Evolutionary conservation across 2,797 vertebrate genomes (phyloP).

Genomic region (Danio jaintianensis): DNA sequence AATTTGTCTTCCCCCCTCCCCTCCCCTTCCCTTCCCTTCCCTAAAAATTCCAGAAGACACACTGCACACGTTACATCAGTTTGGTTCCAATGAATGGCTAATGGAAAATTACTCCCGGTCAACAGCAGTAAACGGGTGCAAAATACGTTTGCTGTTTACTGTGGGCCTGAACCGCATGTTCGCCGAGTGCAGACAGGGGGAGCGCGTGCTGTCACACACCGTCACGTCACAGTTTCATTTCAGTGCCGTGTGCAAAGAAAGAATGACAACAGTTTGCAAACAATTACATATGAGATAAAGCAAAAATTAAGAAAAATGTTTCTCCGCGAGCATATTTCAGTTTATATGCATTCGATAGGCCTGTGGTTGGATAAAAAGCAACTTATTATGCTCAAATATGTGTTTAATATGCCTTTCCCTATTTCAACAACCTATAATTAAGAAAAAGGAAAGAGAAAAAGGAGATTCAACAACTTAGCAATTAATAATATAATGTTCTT

Average conservation of each 20-base stretch:
- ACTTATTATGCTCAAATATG: background rate
- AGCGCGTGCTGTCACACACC: background rate
- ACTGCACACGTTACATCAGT: conserved; percentile 18
- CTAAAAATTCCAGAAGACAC: background rate
- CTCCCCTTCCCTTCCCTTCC: too few species aligned
- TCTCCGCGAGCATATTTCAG: background rate
- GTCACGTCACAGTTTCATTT: background rate
- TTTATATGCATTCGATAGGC: background rate
- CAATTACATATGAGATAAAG: background rate
- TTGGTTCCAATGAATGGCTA: background rate
- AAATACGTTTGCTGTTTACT: conserved; percentile 42
- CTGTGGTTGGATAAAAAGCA: background rate
- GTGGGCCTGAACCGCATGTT: background rate
- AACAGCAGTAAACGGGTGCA: conserved; percentile 40
- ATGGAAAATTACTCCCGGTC: conserved; percentile 35
- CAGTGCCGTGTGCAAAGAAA: conserved; percentile 44
- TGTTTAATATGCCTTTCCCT: background rate
- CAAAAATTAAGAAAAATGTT: background rate
- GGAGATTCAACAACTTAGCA: background rate
- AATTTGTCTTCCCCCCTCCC: background rate
- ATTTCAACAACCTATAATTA: background rate
- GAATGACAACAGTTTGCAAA: background rate
- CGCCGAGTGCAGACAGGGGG: conserved; percentile 39
- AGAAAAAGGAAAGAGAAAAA: background rate
- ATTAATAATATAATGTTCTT: background rate